Base-by-base conservation (phyloP, 2,888 invertebrate species). In the Polyploca ridens region DNA sequence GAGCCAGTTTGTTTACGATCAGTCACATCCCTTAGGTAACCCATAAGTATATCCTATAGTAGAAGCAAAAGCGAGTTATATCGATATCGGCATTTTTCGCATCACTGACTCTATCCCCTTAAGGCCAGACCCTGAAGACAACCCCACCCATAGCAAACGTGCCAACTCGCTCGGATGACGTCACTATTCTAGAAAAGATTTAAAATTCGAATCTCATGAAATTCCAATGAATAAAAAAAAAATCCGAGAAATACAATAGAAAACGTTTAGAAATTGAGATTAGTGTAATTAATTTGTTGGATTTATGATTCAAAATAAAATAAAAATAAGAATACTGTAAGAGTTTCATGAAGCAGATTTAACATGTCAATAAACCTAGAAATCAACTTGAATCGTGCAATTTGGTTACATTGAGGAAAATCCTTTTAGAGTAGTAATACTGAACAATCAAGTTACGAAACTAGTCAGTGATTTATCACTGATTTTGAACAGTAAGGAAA, bases 1-100 rank as follows among this genome's bases (percentile, higher is more conserved):
- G 10, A 10, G n/a, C 5, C n/a, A n/a, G 54, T 54, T 8, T 19
- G 16, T 54, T 8, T 8, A 49, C 49, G 49, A 49, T n/a, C 16
- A 54, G 54, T 54, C 54, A 54, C 54, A 54, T 54, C 19, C 19
- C 54, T 54, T 54, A n/a, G n/a, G n/a, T n/a, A 54, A 19, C 54
- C 10, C 2, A 54, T 54, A 54, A 54, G 10, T 54, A 8, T 54
- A 54, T 54, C 54, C 19, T 19, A 38, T 13, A 61, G 63, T 67
- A 65, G 58, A 62, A 62, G 44, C 62, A 59, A 64, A 64, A 69
- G 70, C 68, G 66, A 71, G 71, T 77, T 74, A 74, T 44, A 61
- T 72, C 69, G 82, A 83, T 85, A 85, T 84, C 81, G 80, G 76
- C 71, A 82, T 83, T 86, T 83, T 83, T 81, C 82, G 65, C 68